Percentiles rank a stretch among this genome's conserved stretches.
These are phyloP conservation scores for Ptiloglossa arizonensis DNA, from an alignment of 1,140 invertebrate species.

Conservation along the genomic window DNA sequence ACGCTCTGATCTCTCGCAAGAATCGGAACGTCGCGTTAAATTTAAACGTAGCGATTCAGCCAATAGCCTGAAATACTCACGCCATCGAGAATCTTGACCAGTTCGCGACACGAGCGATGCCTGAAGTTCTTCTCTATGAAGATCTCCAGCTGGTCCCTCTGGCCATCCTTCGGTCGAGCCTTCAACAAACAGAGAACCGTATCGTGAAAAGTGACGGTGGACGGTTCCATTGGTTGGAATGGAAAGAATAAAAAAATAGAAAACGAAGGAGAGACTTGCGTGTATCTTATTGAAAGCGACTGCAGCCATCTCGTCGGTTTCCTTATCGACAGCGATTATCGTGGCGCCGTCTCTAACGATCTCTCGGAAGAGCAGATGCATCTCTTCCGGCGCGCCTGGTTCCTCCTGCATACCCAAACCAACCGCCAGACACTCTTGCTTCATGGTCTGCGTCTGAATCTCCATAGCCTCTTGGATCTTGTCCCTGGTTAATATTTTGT, in stretches of 20 bases:
- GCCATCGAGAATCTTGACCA: conserved; percentile 83
- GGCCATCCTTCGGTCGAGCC: conserved; percentile 72
- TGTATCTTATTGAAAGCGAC: conserved; percentile 74
- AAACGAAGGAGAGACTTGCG: conserved; percentile 48
- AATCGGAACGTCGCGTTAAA: too few species aligned
- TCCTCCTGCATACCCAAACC: conserved; percentile 68
- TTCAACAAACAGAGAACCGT: conserved; percentile 47
- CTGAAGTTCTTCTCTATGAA: conserved; percentile 82
- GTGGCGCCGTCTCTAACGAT: conserved; percentile 70
- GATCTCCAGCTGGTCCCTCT: conserved; percentile 81
- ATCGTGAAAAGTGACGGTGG: background rate
- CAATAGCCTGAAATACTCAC: conserved; percentile 57
- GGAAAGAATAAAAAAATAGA: background rate
- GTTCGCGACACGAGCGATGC: conserved; percentile 78
- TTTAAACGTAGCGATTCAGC: conserved; percentile 8
- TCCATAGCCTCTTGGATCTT: conserved; percentile 57
- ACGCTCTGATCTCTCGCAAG: too few species aligned
- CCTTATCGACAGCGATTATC: conserved; percentile 67
- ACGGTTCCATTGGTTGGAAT: background rate
- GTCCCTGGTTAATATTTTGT: conserved; percentile 55
- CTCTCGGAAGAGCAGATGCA: conserved; percentile 65
- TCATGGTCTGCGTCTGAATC: conserved; percentile 63
- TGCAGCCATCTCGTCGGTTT: conserved; percentile 64
- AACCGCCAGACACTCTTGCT: conserved; percentile 61
- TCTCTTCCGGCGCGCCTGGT: conserved; percentile 66